Evolutionary conservation across 2,888 invertebrate species (phyloP), one percentile per base, ranked within the genome.

Genomic region (Parelbella ahira): DNA sequence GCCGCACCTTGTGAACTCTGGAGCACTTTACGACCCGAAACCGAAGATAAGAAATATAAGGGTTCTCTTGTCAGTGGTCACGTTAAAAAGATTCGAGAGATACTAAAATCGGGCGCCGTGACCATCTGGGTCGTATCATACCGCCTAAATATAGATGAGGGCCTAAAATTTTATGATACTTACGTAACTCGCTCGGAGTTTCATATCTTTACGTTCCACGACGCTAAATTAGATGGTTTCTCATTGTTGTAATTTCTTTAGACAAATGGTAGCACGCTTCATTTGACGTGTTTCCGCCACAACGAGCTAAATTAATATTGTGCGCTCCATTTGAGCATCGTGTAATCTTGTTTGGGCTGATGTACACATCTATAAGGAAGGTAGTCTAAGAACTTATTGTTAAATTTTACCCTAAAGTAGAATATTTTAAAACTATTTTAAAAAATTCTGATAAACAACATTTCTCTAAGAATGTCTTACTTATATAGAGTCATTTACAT

Each of bases 121-220:
- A 83, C 84, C 86, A 84, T 86, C 84, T 86, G 84, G 75, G 68
- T 65, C 68, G 67, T 84, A 80, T 82, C 80, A 81, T 71, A 71
- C 68, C 67, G 61, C 75, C 83, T 82, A 82, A 77, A 83, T 81
- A 72, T 82, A 80, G 79, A 68, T 57, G 65, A 61, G 69, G 62
- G 66, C 65, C 80, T 78, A 72, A 71, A 71, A 68, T 74, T 80
- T 82, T 79, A 82, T 74, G 71, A 57, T 58, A 70, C 68, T 77
- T 72, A 73, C 68, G 59, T 71, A 74, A 72, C 50, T 51, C 52
- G 53, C 56, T 54, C 50, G 47, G 47, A 50, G 15, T 42, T 42
- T 29, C 23, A 28, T 50, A 50, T 50, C 48, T 53, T 50, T 49
- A 54, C 52, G 49, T 24, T 36, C 28, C 27, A 37, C 21, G 36